Evolutionary conservation across 1,140 invertebrate species (phyloP).

Genomic region (Asobara japonica): DNA sequence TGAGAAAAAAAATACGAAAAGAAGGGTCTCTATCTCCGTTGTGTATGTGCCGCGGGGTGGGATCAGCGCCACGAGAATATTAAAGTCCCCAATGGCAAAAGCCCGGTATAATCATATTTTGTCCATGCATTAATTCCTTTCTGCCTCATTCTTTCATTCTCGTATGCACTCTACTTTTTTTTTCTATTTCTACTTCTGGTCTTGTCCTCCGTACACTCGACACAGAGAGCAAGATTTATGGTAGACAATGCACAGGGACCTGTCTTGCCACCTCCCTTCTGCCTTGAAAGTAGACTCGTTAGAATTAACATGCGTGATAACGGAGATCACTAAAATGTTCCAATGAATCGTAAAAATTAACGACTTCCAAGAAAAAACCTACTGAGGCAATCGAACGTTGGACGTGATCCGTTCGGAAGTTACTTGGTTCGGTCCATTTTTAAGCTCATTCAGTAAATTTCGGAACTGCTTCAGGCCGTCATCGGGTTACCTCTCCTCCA

Average conservation of each 20-base stretch:
- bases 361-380: no score
- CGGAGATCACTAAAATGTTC: neutral
- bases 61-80: conserved; percentile 26
- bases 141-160: conserved; percentile 27
- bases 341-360: neutral
- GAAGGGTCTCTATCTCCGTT: conserved; percentile 5
- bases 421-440: no score
- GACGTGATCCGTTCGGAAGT: no score
- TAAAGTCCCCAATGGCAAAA: conserved; percentile 30
- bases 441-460: no score
- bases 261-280: neutral
- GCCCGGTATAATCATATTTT: conserved; percentile 38
- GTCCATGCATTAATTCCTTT: conserved; percentile 39
- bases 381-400: no score
- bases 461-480: no score
- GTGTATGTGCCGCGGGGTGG: conserved; percentile 21
- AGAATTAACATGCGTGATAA: conserved; percentile 1
- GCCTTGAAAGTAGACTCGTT: neutral
- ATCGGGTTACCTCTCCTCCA: no score
- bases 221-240: conserved; percentile 19
- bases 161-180: conserved; percentile 45
- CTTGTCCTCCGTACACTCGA: conserved; percentile 7
- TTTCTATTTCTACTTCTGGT: conserved; percentile 10
- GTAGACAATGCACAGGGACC: conserved; percentile 10
- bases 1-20: neutral